A percentile compares a stretch with the other conserved stretches of the same genome.
Evolutionary conservation across 1,140 invertebrate genomes (phyloP).

Genomic region (Cotesia glomerata): DNA sequence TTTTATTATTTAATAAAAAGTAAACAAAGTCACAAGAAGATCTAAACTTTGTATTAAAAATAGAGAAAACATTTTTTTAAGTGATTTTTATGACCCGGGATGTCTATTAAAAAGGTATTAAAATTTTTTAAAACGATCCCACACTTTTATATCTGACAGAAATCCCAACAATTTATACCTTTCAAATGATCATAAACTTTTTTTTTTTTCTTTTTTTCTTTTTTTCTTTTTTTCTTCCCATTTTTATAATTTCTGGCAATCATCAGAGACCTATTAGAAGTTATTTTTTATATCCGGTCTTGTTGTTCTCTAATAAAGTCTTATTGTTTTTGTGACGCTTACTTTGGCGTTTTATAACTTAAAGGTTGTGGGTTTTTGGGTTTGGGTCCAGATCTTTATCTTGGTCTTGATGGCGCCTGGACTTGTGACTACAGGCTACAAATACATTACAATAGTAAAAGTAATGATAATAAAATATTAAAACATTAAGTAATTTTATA

Average conservation of each 20-base stretch:
- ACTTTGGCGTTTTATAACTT: conserved; percentile 47
- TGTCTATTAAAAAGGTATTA: conserved; percentile 9
- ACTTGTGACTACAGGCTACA: not conserved
- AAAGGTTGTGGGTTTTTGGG: conserved; percentile 32
- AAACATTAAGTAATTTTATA: too few relatives aligned
- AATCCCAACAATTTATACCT: not conserved
- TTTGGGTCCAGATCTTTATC: not conserved
- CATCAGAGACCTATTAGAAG: too few relatives aligned
- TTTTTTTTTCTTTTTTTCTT: too few relatives aligned
- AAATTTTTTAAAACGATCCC: not conserved
- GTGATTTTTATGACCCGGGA: too few relatives aligned
- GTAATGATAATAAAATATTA: too few relatives aligned
- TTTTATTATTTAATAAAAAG: too few relatives aligned
- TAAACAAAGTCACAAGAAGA: too few relatives aligned
- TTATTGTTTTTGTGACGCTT: conserved; percentile 55
- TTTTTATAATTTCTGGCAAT: too few relatives aligned
- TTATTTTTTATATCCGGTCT: not conserved
- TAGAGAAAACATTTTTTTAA: too few relatives aligned
- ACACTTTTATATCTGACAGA: not conserved
- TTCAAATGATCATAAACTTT: not conserved
- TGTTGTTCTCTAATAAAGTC: conserved; percentile 47
- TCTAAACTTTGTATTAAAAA: too few relatives aligned
- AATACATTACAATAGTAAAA: too few relatives aligned
- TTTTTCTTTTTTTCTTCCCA: too few relatives aligned
- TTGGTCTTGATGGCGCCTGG: not conserved